Percentiles rank a stretch among this genome's conserved stretches.
Evolutionary conservation across 2,888 invertebrate species (phyloP).

Genomic region (Aphodius granarius): DNA sequence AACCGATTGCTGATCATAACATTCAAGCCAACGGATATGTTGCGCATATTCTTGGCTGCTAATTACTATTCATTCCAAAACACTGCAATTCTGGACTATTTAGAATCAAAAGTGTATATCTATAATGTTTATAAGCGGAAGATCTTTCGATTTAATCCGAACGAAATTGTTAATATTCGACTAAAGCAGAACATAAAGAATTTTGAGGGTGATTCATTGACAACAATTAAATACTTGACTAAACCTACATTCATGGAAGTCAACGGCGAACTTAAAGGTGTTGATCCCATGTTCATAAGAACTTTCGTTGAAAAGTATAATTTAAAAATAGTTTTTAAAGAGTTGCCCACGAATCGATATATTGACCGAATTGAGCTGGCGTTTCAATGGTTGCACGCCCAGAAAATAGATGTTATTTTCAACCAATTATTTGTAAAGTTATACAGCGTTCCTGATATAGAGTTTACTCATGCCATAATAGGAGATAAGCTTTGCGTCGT

Average conservation of each 20-base stretch:
- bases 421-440: slow-evolving; percentile 53
- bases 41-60: neutral
- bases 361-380: slow-evolving; percentile 46
- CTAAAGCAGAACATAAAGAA: neutral
- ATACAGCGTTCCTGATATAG: slow-evolving; percentile 48
- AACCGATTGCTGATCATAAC: neutral
- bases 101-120: neutral
- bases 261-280: slow-evolving; percentile 20
- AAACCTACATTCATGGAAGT: slow-evolving; percentile 22
- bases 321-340: slow-evolving; percentile 22
- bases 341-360: slow-evolving; percentile 23
- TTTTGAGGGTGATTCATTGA: neutral
- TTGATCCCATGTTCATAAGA: slow-evolving; percentile 28
- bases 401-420: slow-evolving; percentile 48
- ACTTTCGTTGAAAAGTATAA: slow-evolving; percentile 24
- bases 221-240: slow-evolving; percentile 14
- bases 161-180: neutral
- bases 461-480: slow-evolving; percentile 49
- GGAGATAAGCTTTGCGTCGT: slow-evolving; percentile 52
- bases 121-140: neutral
- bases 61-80: neutral
- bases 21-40: neutral
- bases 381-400: slow-evolving; percentile 46
- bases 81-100: neutral
- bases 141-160: neutral